Conservation (phyloP, 2,888 invertebrate genomes). For the Uloborus plumipes region DNA sequence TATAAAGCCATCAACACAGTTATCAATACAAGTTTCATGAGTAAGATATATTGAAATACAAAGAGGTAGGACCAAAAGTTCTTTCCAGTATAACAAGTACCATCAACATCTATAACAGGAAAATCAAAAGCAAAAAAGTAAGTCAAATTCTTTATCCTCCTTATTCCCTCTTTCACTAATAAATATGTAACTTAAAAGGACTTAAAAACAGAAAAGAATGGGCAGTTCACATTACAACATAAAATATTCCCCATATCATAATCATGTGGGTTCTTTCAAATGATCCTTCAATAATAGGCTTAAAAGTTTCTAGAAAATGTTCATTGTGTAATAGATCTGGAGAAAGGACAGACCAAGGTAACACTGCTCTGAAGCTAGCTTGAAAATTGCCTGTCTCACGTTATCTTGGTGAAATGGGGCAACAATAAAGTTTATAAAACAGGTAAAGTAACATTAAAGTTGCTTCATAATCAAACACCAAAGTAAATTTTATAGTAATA, state of each 20-base stretch:
- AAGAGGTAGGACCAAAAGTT: constrained; percentile 67
- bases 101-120: constrained; percentile 58
- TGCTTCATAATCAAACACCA: no score
- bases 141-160: neutral
- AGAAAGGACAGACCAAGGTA: no score
- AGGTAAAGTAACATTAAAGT: no score
- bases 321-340: no score
- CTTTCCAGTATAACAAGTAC: constrained; percentile 59
- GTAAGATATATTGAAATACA: constrained; percentile 68
- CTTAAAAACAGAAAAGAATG: neutral
- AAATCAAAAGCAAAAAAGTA: neutral
- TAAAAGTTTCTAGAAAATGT: no score
- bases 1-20: constrained; percentile 71
- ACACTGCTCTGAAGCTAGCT: no score
- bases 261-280: neutral
- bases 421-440: no score
- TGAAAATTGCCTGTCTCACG: no score
- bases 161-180: neutral
- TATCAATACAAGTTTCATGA: constrained; percentile 70
- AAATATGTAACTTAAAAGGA: neutral
- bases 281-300: no score
- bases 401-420: no score
- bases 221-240: neutral
- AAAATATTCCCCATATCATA: neutral
- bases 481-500: neutral